Base-by-base conservation (phyloP, 2,797 vertebrate species). In the Tokudaia tokunoshimensis region DNA sequence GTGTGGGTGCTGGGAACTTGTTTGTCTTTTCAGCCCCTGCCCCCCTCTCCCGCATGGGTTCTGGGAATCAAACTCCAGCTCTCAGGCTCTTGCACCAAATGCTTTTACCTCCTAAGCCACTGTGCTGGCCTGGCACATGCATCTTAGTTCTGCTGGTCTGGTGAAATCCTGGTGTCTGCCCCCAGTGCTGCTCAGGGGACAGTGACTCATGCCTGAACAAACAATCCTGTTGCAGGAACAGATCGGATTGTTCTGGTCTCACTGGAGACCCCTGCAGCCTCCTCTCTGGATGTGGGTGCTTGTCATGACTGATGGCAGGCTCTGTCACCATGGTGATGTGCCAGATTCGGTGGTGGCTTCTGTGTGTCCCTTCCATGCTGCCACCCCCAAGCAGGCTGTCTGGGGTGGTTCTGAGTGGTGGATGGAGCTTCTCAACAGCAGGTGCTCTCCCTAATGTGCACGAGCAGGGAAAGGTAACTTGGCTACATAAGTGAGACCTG, bases 401-500 rank as follows among this genome's bases (percentile, higher is more conserved):
- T 4, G 6, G 20, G 59, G 14, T 24, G n/a, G 44, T 26, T 55
- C 41, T 37, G 8, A 59, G 52, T 63, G 52, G 44, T 41, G 34
- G 57, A 22, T 29, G 22, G 29, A 9, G 63, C 50, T 76, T 63
- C 34, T 52, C 26, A 19, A 26, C 47, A 75, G 17, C 29, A 74
- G 15, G 59, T 41, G 5, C 22, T 6, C 24, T 17, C 59, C 0
- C 20, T 59, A 31, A 50, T 0, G 20, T 2, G 6, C 34, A 37
- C 0, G 0, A 50, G 26, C 9, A 1, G 29, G 11, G 3, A 34
- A 7, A 9, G 2, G 13, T 22, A 47, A 22, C 22, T 29, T 57
- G 34, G 34, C 22, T 24, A 41, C 0, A 10, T 10, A 9, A 41
- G 24, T 14, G 63, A 37, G 37, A 11, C 47, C 59, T 4, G 8